Evolutionary conservation across 2,797 vertebrate species (phyloP).

Genomic region (Sparidentex hasta): DNA sequence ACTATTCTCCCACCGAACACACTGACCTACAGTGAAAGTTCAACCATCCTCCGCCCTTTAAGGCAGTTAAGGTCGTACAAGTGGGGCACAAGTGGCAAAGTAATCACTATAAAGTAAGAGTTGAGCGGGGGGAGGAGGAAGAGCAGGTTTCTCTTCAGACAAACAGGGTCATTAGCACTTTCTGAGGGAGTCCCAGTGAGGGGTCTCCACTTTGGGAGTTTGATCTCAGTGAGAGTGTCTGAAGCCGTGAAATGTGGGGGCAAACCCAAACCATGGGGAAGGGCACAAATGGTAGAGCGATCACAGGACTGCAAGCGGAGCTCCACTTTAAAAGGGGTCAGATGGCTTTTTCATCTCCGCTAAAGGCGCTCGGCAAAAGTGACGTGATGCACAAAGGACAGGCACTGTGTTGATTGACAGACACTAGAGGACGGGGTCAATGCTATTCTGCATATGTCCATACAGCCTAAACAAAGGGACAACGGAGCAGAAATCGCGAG

Average conservation of each 20-base stretch:
- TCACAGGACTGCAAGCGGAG: conserved; percentile 78
- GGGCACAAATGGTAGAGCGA: conserved; percentile 85
- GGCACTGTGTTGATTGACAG: conserved; percentile 77
- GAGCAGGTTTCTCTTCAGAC: conserved; percentile 63
- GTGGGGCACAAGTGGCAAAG: conserved; percentile 81
- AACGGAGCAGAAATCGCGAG: conserved; percentile 57
- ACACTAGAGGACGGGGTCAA: conserved; percentile 56
- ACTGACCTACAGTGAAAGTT: conserved; percentile 76
- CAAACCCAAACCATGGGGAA: conserved; percentile 76
- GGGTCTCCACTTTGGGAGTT: conserved; percentile 66
- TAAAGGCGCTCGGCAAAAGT: conserved; percentile 69
- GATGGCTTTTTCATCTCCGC: conserved; percentile 85
- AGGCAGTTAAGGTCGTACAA: conserved; percentile 69
- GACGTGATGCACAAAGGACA: conserved; percentile 72
- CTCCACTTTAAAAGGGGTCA: conserved; percentile 81
- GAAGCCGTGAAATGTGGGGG: conserved; percentile 79
- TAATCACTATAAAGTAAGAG: conserved; percentile 76
- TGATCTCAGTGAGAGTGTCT: conserved; percentile 80
- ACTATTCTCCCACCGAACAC: conserved; percentile 67
- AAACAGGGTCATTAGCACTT: conserved; percentile 84
- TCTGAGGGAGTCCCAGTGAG: conserved; percentile 72
- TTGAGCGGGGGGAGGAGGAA: conserved; percentile 8
- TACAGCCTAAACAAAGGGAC: conserved; percentile 53
- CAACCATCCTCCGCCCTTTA: conserved; percentile 57
- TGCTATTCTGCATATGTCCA: conserved; percentile 59